Conservation (phyloP, 2,797 vertebrate genomes). For the Onychomys arenicola region DNA sequence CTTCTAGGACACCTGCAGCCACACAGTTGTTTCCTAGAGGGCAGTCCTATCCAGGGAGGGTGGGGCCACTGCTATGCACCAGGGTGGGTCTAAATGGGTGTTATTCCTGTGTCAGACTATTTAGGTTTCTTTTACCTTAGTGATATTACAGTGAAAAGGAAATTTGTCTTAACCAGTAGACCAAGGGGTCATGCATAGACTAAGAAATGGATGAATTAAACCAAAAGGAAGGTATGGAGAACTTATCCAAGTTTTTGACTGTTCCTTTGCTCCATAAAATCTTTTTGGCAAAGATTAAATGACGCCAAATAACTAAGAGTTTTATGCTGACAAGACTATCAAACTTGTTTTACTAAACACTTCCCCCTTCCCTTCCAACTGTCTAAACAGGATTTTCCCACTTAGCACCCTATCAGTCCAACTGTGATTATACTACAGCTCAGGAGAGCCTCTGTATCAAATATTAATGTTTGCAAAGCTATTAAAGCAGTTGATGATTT, state of each 20-base stretch:
- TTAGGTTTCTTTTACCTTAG: not conserved
- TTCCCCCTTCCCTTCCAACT: conserved; percentile 80
- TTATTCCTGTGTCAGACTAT: not conserved
- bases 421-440: conserved; percentile 84
- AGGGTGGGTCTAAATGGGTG: not conserved
- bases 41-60: not conserved
- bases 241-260: conserved; percentile 83
- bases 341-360: conserved; percentile 86
- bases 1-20: not conserved
- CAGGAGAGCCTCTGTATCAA: conserved; percentile 85
- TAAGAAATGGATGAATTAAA: conserved; percentile 61
- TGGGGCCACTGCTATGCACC: not conserved
- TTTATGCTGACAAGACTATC: conserved; percentile 86
- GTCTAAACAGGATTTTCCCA: conserved; percentile 87
- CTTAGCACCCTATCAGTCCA: conserved; percentile 85
- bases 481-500: conserved; percentile 88
- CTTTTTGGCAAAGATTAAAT: conserved; percentile 86
- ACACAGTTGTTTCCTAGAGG: not conserved
- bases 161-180: not conserved
- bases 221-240: not conserved
- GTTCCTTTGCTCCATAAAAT: conserved; percentile 85
- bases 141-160: not conserved
- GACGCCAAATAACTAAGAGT: conserved; percentile 86
- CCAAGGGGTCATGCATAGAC: conserved; percentile 51
- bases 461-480: conserved; percentile 89